Evolutionary conservation across 2,113 vertebrate species (phyloP), one percentile per base, ranked within the genome.

Genomic region (Pomatorhinus ruficollis): DNA sequence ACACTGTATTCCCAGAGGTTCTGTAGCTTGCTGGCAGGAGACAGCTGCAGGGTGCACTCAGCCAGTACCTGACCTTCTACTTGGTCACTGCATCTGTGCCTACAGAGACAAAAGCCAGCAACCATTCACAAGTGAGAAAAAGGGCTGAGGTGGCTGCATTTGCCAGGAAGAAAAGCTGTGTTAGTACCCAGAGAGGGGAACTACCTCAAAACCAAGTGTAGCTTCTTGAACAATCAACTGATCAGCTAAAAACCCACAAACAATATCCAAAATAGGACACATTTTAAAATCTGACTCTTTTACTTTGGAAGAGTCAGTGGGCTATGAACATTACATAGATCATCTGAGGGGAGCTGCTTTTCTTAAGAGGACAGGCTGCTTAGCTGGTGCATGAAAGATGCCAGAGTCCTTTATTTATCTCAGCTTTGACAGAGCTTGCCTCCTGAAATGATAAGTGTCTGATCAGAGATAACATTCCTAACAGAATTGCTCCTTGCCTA

Each of bases 201-300:
- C 16, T 52, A 87, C 84, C 85, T 66, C 42, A 72, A 86, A 66
- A 66, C 42, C 61, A 91, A 84, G 64, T 74, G 31, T 2, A 71
- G 71, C 60, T 92, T 65, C 68, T 53, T 13, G 7, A 44, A 11
- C 39, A 54, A 79, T 47, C 24, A 65, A 59, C 30, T 22, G 19
- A 80, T 28, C 57, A 56, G 42, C 59, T 86, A 40, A 83, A 95
- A 80, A 52, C 17, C 20, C 74, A 96, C 39, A 81, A 94, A 45
- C 35, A 47, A 37, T 24, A 76, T 82, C 93, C 96, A 95, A 97
- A 97, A 95, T 60, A 97, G 92, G 92, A 80, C 78, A 93, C 57
- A 28, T 68, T 83, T 85, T 65, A 64, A 68, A 90, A 88, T 31
- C 37, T 44, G 53, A 89, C 20, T 94, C 78, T 96, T 96, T 75